A percentile compares a stretch with the other conserved stretches of the same genome.
These are phyloP conservation scores for Masticophis lateralis DNA, from an alignment of 2,797 vertebrate genomes.

Conservation along the genomic window DNA sequence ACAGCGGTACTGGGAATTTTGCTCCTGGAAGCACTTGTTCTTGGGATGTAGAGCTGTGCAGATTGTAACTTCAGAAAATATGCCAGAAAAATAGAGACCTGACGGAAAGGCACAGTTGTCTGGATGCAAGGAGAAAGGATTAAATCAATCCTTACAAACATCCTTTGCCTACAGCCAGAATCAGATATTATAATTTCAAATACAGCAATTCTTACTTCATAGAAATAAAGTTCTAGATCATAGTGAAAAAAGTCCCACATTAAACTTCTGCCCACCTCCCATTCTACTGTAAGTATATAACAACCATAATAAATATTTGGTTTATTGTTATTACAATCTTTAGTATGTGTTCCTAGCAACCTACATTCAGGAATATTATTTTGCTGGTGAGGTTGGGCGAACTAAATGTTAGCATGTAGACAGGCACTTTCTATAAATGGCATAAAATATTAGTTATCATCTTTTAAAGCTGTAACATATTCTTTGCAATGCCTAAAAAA, in stretches of 20 bases:
- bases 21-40: slow-evolving; percentile 9
- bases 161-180: slow-evolving; percentile 15
- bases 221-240: fast-evolving
- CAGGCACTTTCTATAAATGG: neutral
- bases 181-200: neutral
- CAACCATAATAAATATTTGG: neutral
- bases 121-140: slow-evolving; percentile 45
- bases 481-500: neutral
- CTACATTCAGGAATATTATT: neutral
- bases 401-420: neutral
- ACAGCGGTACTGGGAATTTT: slow-evolving; percentile 29
- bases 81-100: slow-evolving; percentile 30
- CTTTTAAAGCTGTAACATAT: neutral
- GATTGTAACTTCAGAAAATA: slow-evolving; percentile 26
- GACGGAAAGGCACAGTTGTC: slow-evolving; percentile 35
- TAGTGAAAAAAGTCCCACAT: neutral
- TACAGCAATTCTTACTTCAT: slow-evolving; percentile 1
- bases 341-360: neutral
- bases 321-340: neutral
- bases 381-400: neutral
- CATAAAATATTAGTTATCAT: neutral
- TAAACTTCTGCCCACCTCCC: neutral
- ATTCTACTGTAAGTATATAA: neutral
- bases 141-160: neutral
- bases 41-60: slow-evolving; percentile 27